phyloP scores from a whole-genome alignment of 2,888 invertebrate genomes.

The Orthonychiurus folsomi region DNA sequence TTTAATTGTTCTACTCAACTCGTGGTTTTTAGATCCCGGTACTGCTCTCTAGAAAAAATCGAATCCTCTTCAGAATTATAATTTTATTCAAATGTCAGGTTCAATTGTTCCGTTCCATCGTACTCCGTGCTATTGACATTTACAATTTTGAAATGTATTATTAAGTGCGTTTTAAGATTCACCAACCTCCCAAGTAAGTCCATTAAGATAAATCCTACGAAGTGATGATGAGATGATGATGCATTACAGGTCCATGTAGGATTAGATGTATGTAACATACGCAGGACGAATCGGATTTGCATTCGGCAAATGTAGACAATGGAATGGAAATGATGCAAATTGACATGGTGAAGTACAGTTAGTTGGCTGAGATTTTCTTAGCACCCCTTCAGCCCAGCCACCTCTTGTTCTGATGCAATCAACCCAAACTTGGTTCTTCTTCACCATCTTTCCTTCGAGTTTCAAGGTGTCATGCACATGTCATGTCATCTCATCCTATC shows the following conservation, averaged over 20 bases:
- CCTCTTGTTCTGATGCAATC: background rate
- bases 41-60: too few species aligned
- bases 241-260: too few species aligned
- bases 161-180: background rate
- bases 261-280: background rate
- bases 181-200: too few species aligned
- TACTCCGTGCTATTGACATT: too few species aligned
- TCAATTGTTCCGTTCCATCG: too few species aligned
- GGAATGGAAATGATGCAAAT: background rate
- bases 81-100: too few species aligned
- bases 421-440: background rate
- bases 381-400: background rate
- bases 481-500: background rate
- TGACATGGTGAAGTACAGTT: background rate
- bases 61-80: too few species aligned
- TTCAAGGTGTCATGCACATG: background rate
- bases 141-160: background rate
- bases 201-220: too few species aligned
- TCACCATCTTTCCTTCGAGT: background rate
- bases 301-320: background rate
- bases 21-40: too few species aligned
- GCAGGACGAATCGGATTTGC: background rate
- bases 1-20: too few species aligned
- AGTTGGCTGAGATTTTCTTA: background rate
- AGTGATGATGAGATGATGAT: too few species aligned